Base-by-base conservation (phyloP, 2,797 vertebrate genomes). In the Xyrichtys novacula region DNA sequence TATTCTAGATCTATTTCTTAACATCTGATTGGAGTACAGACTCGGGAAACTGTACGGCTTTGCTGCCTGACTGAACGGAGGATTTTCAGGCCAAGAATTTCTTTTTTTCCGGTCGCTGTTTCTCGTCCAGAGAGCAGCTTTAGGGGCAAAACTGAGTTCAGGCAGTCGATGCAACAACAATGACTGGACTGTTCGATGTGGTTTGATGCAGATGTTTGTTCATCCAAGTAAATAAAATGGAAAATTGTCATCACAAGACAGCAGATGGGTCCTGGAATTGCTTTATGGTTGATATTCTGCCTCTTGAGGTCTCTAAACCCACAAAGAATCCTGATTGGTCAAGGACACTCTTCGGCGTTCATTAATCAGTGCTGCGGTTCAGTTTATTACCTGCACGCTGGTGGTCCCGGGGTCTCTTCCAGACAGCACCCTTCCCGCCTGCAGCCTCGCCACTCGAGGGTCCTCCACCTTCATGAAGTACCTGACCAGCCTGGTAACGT, bases 381-480 rank as follows among this genome's bases (percentile, higher is more conserved):
- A 58, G 19, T 39, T 43, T 28, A 82, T 32, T 88, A 97, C 97
- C 96, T 98, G 97, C 25, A 98, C 90, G 0, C 93, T 93, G 4
- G 97, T 98, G 90, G 95, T 96, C 19, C 97, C 97, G 0, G 96
- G 86, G 67, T 97, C 96, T 78, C 95, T 94, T 29, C 97, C 97
- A 0, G 94, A 91, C 83, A 98, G 90, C 16, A 97, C 89, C 54
- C 95, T 95, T 6, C 96, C 96, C 0, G 91, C 95, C 48, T 95
- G 94, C 8, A 98, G 91, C 73, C 59, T 90, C 25, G 95, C 96
- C 0, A 98, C 92, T 12, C 94, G 89, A 4, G 97, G 92, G 70
- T 98, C 96, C 77, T 97, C 97, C 83, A 98, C 96, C 88, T 96
- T 96, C 90, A 97, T 92, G 91, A 96, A 98, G 90, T 95, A 95